These are phyloP conservation scores for Cheirogaleus medius DNA, from an alignment of 2,113 vertebrate genomes.

Conservation along the genomic window DNA sequence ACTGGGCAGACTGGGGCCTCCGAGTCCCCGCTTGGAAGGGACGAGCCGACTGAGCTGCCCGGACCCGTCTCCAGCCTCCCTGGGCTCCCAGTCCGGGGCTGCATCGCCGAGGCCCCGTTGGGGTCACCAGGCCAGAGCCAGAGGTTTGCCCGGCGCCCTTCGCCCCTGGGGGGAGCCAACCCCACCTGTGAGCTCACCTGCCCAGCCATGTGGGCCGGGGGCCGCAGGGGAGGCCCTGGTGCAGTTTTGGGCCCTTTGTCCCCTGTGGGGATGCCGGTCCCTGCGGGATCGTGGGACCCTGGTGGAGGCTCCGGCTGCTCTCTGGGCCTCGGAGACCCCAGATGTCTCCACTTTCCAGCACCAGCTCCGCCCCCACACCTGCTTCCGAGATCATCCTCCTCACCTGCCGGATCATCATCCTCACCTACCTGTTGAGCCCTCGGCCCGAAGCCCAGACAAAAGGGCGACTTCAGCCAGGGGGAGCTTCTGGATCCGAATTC, in stretches of 20 bases:
- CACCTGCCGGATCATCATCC: no score
- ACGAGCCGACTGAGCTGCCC: not conserved
- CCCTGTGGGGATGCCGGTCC: not conserved
- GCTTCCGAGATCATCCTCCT: accelerated
- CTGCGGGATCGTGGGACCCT: accelerated
- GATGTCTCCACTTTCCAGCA: accelerated
- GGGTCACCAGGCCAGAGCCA: no score
- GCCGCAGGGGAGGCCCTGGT: accelerated
- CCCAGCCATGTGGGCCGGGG: accelerated
- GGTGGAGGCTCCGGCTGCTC: no score
- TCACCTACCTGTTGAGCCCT: no score
- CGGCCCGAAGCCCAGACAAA: not conserved
- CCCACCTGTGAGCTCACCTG: no score
- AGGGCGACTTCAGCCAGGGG: not conserved
- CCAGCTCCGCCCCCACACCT: accelerated
- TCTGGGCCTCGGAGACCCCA: not conserved
- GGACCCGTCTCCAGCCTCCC: no score
- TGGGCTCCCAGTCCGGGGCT: not conserved
- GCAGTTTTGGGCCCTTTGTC: no score
- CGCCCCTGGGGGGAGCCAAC: no score
- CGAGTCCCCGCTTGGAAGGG: not conserved
- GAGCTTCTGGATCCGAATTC: not conserved
- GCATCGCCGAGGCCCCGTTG: accelerated
- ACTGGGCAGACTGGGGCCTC: not conserved
- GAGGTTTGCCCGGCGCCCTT: no score